Evolutionary conservation across 1,140 invertebrate species (phyloP).

Genomic region (Leucophenga varia): DNA sequence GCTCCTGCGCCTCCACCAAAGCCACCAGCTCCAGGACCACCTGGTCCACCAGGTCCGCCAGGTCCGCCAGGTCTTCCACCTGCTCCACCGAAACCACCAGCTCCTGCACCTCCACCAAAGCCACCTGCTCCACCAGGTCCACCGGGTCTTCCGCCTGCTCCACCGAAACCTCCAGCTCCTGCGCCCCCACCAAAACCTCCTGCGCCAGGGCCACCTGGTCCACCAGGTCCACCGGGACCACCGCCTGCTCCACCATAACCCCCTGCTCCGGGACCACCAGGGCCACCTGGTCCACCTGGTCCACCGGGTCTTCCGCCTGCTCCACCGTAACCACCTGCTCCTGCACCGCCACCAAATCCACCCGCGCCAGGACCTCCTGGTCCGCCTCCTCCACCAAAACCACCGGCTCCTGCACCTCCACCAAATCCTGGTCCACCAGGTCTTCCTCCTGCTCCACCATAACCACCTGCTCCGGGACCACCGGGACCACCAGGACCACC

Average conservation of each 20-base stretch:
- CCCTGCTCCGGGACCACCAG: constrained; percentile 51
- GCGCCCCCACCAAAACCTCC: constrained; percentile 50
- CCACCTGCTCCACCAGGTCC: constrained; percentile 20
- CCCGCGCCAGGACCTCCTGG: constrained; percentile 19
- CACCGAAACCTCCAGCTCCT: constrained; percentile 47
- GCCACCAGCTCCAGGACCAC: neutral
- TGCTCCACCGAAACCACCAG: neutral
- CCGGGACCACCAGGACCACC: too few species aligned
- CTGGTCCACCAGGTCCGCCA: neutral
- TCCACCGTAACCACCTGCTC: constrained; percentile 33
- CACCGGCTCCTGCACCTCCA: constrained; percentile 12
- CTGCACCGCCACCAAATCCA: constrained; percentile 25
- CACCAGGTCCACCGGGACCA: constrained; percentile 53
- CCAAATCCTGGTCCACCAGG: constrained; percentile 38
- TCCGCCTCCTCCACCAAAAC: neutral
- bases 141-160: constrained; percentile 35
- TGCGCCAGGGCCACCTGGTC: constrained; percentile 55
- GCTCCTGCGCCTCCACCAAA: neutral
- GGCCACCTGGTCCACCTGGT: constrained; percentile 52
- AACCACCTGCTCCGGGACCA: constrained; percentile 34
- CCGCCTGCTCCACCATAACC: constrained; percentile 51
- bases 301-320: constrained; percentile 41
- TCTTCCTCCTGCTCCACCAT: constrained; percentile 41
- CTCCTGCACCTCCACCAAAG: constrained; percentile 4
- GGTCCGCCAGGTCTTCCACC: neutral